These are phyloP conservation scores for Archocentrus centrarchus DNA, from an alignment of 2,113 vertebrate species.

Conservation along the genomic window DNA sequence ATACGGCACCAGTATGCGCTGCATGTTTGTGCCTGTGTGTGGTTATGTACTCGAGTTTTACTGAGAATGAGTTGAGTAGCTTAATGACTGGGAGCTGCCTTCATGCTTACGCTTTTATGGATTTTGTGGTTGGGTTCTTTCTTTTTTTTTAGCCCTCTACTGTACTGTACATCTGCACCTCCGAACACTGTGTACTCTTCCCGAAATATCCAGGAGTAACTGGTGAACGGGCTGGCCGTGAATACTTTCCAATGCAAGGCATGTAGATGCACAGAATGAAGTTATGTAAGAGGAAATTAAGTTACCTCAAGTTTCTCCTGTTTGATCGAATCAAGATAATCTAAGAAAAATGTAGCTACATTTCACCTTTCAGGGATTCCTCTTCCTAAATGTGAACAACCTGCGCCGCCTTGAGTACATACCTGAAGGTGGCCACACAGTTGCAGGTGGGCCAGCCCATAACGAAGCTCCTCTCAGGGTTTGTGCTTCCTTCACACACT, in stretches of 20 bases:
- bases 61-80: background rate
- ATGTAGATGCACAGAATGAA: background rate
- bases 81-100: slow-evolving; percentile 28
- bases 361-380: background rate
- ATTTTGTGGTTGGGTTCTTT: slow-evolving; percentile 16
- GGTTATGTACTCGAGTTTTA: slow-evolving; percentile 2
- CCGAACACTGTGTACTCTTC: slow-evolving; percentile 39
- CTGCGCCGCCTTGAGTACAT: slow-evolving; percentile 10
- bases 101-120: slow-evolving; percentile 7
- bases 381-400: background rate
- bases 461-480: slow-evolving; percentile 87
- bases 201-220: background rate
- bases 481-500: slow-evolving; percentile 91
- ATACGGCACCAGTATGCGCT: background rate
- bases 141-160: slow-evolving; percentile 18
- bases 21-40: slow-evolving; percentile 25
- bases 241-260: background rate
- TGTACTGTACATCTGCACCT: background rate
- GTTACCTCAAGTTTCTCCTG: background rate
- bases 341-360: background rate
- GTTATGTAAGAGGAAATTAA: background rate
- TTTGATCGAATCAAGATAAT: background rate
- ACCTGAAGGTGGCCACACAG: slow-evolving; percentile 96
- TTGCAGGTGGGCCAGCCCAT: slow-evolving; percentile 96
- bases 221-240: background rate